Evolutionary conservation across 1,140 invertebrate genomes (phyloP).

Genomic region (Monochamus saltuarius): DNA sequence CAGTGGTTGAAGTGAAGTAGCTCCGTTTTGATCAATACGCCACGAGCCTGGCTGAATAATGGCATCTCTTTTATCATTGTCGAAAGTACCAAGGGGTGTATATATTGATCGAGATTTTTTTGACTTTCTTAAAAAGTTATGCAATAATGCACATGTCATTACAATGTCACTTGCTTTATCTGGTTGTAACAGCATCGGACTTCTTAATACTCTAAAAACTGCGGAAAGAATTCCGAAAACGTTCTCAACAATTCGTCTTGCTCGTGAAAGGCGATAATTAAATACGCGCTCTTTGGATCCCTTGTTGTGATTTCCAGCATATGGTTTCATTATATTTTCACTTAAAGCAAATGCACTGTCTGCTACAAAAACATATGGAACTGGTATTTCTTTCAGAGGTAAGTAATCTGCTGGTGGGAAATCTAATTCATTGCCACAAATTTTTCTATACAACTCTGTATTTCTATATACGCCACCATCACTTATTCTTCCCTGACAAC

Average conservation of each 20-base stretch:
- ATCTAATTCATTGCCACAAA: constrained; percentile 21
- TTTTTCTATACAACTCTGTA: too few relatives aligned
- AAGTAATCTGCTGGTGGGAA: constrained; percentile 33
- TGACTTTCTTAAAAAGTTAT: constrained; percentile 27
- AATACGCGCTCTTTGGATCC: constrained; percentile 37
- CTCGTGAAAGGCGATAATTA: constrained; percentile 46
- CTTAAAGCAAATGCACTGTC: constrained; percentile 44
- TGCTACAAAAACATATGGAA: constrained; percentile 39
- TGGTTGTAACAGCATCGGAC: constrained; percentile 37
- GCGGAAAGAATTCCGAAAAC: constrained; percentile 35
- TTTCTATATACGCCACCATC: constrained; percentile 19
- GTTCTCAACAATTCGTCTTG: constrained; percentile 51
- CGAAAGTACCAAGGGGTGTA: constrained; percentile 10
- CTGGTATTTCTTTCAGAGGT: background rate
- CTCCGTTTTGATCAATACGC: constrained; percentile 4
- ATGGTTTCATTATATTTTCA: constrained; percentile 50
- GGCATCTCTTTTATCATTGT: background rate
- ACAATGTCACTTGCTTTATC: constrained; percentile 36
- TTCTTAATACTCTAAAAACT: constrained; percentile 31
- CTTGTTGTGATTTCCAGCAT: constrained; percentile 32
- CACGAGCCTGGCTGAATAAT: constrained; percentile 6
- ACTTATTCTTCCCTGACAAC: constrained; percentile 12
- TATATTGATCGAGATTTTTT: constrained; percentile 31
- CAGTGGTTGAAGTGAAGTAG: background rate
- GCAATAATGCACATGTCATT: constrained; percentile 37